Evolutionary conservation across 1,140 invertebrate genomes (phyloP), one percentile per base, ranked within the genome.

Genomic region (Sesamia nonagrioides): DNA sequence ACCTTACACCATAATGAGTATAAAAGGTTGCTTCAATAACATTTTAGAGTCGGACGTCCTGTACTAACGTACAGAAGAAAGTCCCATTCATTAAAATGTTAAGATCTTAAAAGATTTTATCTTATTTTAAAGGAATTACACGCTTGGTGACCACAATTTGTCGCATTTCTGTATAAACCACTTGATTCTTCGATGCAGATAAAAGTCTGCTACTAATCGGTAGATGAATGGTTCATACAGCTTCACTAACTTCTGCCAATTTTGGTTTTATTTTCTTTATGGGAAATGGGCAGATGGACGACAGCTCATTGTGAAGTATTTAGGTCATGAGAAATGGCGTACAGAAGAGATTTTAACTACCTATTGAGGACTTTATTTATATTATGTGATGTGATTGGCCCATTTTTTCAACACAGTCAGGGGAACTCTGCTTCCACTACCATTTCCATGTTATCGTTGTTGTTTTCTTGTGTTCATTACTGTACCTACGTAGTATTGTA

Each of bases 41-140:
- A 61, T 74, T 74, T 6, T 21, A 48, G 27, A 75, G 56, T 75
- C 73, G 73, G 73, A 75, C 48, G 72, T 75, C 72, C 71, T 73
- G 40, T 73, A 37, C 27, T 17, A 27, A 13, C 37, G 21, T 50
- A 27, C 42, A 68, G 3, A 61, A 63, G 42, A 42, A 63, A 61
- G 9, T 52, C 21, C n/a, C 37, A 72, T 74, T 74, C 72, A 75
- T 75, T 75, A 75, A 63, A 40, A 75, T 11, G 17, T 58, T 42
- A 15, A 35, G 1, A 71, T 11, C 35, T 58, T 42, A 15, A 35
- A 2, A 71, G 68, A 71, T 71, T 71, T 71, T 71, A 71, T 71
- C 58, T 50, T 33, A 48, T 48, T 9, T 18, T 42, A 42, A 48
- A 60, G 56, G n/a, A 61, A 75, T 75, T 45, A 50, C n/a, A 75